These are phyloP conservation scores for Strigamia crassipes DNA, from an alignment of 2,888 invertebrate species.

Conservation along the genomic window DNA sequence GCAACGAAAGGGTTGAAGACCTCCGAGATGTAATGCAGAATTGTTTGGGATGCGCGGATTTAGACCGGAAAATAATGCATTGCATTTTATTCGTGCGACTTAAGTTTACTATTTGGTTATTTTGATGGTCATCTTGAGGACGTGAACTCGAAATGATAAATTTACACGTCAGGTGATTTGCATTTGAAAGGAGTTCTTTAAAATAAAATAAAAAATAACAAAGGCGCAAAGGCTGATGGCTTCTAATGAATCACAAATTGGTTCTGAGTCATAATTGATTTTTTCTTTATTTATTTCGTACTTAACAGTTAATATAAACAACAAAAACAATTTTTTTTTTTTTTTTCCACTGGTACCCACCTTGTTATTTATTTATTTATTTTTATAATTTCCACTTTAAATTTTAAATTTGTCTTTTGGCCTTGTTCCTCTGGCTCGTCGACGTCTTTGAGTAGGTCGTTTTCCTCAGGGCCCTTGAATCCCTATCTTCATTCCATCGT, in stretches of 20 bases:
- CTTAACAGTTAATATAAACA: neutral
- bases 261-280: constrained; percentile 14
- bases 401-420: neutral
- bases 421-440: neutral
- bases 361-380: neutral
- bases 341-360: neutral
- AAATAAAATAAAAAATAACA: constrained; percentile 7
- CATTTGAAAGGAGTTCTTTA: neutral
- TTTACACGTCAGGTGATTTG: constrained; percentile 27
- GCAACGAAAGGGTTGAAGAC: constrained; percentile 30
- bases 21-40: neutral
- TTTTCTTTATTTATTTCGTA: neutral
- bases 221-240: constrained; percentile 12
- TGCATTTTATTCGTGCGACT: neutral
- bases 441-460: constrained; percentile 17
- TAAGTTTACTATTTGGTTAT: neutral
- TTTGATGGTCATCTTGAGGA: neutral
- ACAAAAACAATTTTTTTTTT: too few species aligned
- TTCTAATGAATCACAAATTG: constrained; percentile 24
- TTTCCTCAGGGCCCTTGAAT: constrained; percentile 6
- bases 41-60: constrained; percentile 22
- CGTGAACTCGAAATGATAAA: constrained; percentile 10
- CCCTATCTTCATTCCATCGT: constrained; percentile 2
- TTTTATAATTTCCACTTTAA: neutral
- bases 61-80: constrained; percentile 32